phyloP scores from a whole-genome alignment of 2,888 invertebrate genomes.

The Mimumesa dahlbomi region DNA sequence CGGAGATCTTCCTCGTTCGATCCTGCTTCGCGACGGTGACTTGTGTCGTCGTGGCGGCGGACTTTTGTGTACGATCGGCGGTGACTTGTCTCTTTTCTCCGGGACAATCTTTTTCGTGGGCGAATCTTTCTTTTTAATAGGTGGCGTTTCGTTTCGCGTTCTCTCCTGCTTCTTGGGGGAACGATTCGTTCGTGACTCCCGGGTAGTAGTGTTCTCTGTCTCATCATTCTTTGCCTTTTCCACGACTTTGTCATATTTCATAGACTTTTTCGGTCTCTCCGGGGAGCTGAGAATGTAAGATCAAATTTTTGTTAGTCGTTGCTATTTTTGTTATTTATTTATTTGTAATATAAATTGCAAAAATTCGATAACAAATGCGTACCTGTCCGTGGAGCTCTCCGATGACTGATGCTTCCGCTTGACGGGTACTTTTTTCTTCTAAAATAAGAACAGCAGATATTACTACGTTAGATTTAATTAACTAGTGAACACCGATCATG shows the following conservation, averaged over 20 bases:
- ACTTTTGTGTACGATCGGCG: slow-evolving; percentile 68
- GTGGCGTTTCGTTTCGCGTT: slow-evolving; percentile 62
- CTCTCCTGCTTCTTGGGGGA: slow-evolving; percentile 69
- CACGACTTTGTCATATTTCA: slow-evolving; percentile 66
- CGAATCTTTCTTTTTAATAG: slow-evolving; percentile 61
- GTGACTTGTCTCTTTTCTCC: slow-evolving; percentile 68
- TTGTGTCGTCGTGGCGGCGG: slow-evolving; percentile 73
- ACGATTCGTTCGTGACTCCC: slow-evolving; percentile 63
- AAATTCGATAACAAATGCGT: background rate
- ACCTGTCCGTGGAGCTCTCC: slow-evolving; percentile 83
- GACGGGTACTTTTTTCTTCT: slow-evolving; percentile 82
- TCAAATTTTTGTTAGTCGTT: too few species aligned
- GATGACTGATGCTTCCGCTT: slow-evolving; percentile 83
- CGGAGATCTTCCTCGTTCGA: slow-evolving; percentile 66
- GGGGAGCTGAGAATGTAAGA: slow-evolving; percentile 68
- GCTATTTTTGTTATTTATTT: too few species aligned
- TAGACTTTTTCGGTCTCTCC: slow-evolving; percentile 71
- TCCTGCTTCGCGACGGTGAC: slow-evolving; percentile 61
- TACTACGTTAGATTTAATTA: slow-evolving; percentile 48
- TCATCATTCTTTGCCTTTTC: slow-evolving; percentile 63
- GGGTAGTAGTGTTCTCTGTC: slow-evolving; percentile 49
- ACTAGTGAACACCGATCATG: slow-evolving; percentile 74
- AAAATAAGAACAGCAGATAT: slow-evolving; percentile 70
- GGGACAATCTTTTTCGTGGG: slow-evolving; percentile 35
- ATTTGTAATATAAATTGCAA: too few species aligned